Evolutionary conservation across 1,140 invertebrate species (phyloP).

Genomic region (Cyclina sinensis): DNA sequence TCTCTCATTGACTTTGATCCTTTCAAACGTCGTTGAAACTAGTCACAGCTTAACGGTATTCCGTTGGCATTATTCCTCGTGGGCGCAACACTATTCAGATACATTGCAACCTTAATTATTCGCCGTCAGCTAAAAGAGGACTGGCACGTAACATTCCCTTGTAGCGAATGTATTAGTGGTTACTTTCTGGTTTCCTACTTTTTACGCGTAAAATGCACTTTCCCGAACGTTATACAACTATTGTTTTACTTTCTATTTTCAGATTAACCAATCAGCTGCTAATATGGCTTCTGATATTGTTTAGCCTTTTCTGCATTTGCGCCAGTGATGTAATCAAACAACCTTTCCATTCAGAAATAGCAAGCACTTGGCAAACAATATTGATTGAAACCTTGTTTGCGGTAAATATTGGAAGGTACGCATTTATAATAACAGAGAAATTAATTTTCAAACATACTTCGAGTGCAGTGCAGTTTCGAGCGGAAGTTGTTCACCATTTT

Average conservation of each 20-base stretch:
- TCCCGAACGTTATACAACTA: too few relatives aligned
- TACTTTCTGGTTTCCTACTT: too few relatives aligned
- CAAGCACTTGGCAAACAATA: neutral
- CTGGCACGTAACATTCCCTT: too few relatives aligned
- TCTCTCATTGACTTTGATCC: too few relatives aligned
- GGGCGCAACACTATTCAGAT: too few relatives aligned
- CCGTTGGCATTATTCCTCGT: too few relatives aligned
- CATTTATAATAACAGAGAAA: conserved; percentile 64
- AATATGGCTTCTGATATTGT: conserved; percentile 51
- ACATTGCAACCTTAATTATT: too few relatives aligned
- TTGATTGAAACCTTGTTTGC: conserved; percentile 62
- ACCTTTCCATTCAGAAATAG: conserved; percentile 60
- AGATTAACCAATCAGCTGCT: conserved; percentile 72
- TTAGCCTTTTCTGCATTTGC: conserved; percentile 56
- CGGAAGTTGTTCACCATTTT: conserved; percentile 68
- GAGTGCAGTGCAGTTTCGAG: conserved; percentile 52
- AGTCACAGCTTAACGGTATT: too few relatives aligned
- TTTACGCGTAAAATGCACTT: too few relatives aligned
- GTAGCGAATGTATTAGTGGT: too few relatives aligned
- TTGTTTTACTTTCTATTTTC: conserved; percentile 56
- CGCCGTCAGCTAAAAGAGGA: too few relatives aligned
- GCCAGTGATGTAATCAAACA: conserved; percentile 62
- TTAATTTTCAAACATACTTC: conserved; percentile 15
- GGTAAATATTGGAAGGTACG: conserved; percentile 72
- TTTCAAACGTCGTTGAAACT: too few relatives aligned